These are phyloP conservation scores for Montipora foliosa DNA, from an alignment of 64 coral and sea anemone genomes.

Conservation along the genomic window DNA sequence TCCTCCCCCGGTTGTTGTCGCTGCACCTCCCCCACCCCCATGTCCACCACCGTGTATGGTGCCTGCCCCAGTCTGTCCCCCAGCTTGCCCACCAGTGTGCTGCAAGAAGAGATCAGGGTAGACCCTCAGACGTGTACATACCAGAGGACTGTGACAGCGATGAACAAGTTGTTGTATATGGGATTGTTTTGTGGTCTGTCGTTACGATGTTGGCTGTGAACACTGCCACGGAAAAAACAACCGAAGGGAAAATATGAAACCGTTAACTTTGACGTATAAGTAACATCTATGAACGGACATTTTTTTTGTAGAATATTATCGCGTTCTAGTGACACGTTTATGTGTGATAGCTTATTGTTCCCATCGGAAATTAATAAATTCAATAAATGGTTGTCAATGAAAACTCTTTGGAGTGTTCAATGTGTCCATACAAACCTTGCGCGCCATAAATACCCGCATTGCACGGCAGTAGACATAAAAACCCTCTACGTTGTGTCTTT, in stretches of 20 bases:
- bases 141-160: background rate
- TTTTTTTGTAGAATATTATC: conserved; percentile 62
- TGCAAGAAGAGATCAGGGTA: conserved; percentile 89
- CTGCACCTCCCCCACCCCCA: conserved; percentile 42
- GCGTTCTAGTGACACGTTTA: conserved; percentile 51
- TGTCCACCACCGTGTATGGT: conserved; percentile 48
- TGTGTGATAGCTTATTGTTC: conserved; percentile 46
- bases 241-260: conserved; percentile 24
- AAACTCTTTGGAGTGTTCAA: background rate
- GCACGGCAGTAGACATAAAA: background rate
- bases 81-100: conserved; percentile 70
- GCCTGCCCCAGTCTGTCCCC: conserved; percentile 33
- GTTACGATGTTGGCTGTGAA: conserved; percentile 33
- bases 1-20: conserved; percentile 33
- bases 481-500: background rate
- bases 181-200: conserved; percentile 43
- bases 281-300: conserved; percentile 53
- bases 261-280: conserved; percentile 36
- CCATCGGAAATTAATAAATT: conserved; percentile 32
- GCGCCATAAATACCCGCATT: background rate
- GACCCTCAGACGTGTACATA: conserved; percentile 29
- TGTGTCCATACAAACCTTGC: background rate
- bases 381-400: conserved; percentile 42
- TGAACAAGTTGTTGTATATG: conserved; percentile 18
- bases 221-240: conserved; percentile 20